Conservation (phyloP, 2,888 invertebrate species). For the Plagodis pulveraria region DNA sequence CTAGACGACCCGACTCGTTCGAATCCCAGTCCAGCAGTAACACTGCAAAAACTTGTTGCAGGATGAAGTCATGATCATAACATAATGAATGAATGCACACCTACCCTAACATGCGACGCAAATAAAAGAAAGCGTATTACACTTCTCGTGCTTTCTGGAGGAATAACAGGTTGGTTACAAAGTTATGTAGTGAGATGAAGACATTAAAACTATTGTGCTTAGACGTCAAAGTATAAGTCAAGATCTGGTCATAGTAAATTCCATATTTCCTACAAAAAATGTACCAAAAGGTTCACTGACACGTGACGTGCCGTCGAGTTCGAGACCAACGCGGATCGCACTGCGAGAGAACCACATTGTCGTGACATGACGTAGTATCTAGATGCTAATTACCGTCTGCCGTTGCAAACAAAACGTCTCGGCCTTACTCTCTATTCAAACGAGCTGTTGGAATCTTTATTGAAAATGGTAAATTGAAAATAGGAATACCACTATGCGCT, state of each 20-base stretch:
- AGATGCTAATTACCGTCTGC: constrained; percentile 75
- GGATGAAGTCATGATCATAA: constrained; percentile 14
- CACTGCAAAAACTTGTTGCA: constrained; percentile 13
- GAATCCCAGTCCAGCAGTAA: not conserved
- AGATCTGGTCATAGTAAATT: constrained; percentile 27
- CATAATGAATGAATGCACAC: not conserved
- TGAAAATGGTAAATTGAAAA: constrained; percentile 23
- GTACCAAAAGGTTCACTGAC: constrained; percentile 67
- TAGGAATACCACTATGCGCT: not conserved
- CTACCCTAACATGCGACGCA: too few relatives aligned
- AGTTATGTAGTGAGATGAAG: too few relatives aligned
- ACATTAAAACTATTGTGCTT: not conserved
- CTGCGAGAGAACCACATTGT: constrained; percentile 53
- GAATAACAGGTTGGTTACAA: too few relatives aligned
- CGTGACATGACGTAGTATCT: constrained; percentile 72
- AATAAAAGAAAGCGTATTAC: too few relatives aligned
- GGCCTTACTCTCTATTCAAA: constrained; percentile 38
- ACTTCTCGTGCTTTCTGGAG: too few relatives aligned
- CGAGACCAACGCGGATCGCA: constrained; percentile 50
- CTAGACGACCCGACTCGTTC: constrained; percentile 12
- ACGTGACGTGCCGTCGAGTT: constrained; percentile 47
- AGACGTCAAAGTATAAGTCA: constrained; percentile 13
- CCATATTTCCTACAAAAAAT: constrained; percentile 34
- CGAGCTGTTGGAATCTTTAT: constrained; percentile 26
- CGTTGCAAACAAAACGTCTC: constrained; percentile 56